Conservation (phyloP, 1,140 invertebrate genomes). For the Eciton burchellii region DNA sequence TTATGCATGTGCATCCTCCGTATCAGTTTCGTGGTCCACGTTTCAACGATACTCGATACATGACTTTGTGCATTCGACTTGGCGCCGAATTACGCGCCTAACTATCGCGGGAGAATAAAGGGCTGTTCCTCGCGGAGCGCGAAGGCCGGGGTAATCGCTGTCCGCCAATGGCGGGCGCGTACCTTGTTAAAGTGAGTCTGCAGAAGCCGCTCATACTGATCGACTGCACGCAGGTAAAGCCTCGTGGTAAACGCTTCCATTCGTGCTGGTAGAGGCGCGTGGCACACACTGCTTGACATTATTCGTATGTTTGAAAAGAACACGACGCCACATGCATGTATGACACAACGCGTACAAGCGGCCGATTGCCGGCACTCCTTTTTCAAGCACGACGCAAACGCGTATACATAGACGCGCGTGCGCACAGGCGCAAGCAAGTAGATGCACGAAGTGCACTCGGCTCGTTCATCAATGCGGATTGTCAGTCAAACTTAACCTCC, state of each 20-base stretch:
- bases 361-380: background rate
- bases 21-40: background rate
- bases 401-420: background rate
- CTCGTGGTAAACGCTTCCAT: constrained; percentile 87
- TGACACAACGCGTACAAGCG: background rate
- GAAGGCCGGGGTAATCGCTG: background rate
- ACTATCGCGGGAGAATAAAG: background rate
- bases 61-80: no score
- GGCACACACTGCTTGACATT: constrained; percentile 83
- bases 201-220: constrained; percentile 87
- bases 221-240: constrained; percentile 86
- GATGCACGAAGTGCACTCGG: background rate
- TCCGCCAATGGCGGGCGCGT: constrained; percentile 43
- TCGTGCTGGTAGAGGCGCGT: constrained; percentile 84
- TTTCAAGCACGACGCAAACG: background rate
- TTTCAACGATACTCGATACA: background rate
- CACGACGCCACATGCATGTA: constrained; percentile 21
- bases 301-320: constrained; percentile 60
- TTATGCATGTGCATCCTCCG: background rate
- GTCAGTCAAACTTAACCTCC: constrained; percentile 36
- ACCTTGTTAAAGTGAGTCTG: constrained; percentile 82
- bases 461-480: background rate
- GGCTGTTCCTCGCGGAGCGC: background rate
- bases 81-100: background rate
- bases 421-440: background rate